A percentile compares a stretch with the other conserved stretches of the same genome.
phyloP scores from a whole-genome alignment of 2,888 invertebrate species.

The Adela reaumurella region DNA sequence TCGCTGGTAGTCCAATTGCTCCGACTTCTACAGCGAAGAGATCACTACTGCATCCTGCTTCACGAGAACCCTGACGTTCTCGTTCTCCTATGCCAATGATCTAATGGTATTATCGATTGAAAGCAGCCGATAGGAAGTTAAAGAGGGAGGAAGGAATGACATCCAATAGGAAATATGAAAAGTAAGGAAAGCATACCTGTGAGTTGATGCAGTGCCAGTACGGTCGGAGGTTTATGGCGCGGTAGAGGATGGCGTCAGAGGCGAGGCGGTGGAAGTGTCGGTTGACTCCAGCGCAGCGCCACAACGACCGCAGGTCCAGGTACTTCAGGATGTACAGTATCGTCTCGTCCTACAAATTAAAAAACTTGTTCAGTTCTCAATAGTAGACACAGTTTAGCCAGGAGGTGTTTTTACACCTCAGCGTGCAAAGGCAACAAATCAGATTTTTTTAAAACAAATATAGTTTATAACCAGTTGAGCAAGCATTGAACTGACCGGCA shows the following conservation, averaged over 20 bases:
- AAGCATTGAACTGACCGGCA: conserved; percentile 36
- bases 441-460: too few relatives aligned
- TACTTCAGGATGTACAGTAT: conserved; percentile 75
- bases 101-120: too few relatives aligned
- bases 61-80: conserved; percentile 9
- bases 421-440: too few relatives aligned
- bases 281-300: conserved; percentile 73
- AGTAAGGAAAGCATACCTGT: conserved; percentile 23
- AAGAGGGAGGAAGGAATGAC: conserved; percentile 35
- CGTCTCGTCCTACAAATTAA: conserved; percentile 89
- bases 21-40: too few relatives aligned
- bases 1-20: too few relatives aligned
- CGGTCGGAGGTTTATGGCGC: conserved; percentile 75
- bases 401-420: too few relatives aligned
- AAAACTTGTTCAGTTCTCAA: too few relatives aligned
- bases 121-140: conserved; percentile 3
- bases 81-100: too few relatives aligned
- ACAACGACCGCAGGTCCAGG: conserved; percentile 75
- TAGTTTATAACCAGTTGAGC: too few relatives aligned
- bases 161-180: too few relatives aligned
- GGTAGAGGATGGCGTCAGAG: conserved; percentile 72
- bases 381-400: too few relatives aligned
- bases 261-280: conserved; percentile 68
- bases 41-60: too few relatives aligned
- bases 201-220: conserved; percentile 74